Base-by-base conservation (phyloP, 1,140 invertebrate genomes). In the Steinernema feltiae region DNA sequence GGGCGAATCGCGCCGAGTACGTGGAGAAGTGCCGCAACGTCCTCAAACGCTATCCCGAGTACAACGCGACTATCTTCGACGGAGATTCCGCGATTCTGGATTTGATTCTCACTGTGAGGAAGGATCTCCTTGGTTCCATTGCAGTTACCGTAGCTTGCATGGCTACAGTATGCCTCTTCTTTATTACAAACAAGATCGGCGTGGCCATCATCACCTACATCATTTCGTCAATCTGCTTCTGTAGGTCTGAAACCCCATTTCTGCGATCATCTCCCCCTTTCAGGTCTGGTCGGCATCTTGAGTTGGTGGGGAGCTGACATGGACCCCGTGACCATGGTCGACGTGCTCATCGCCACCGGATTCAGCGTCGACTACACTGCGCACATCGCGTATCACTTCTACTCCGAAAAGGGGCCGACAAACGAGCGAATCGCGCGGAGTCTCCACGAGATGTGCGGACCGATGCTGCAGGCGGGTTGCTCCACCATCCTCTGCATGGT, bases 81-180 rank as follows among this genome's bases (percentile, higher is more conserved):
- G 82, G 77, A 18, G 82, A 83, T 46, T 76, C 78, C 0, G 77
- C 84, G 1, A 73, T 85, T 71, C 74, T 85, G 17, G 80, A 83
- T 70, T 53, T 85, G 21, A 77, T 85, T 27, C 70, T 85, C 15
- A 85, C 83, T 35, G 85, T 86, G 7, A 80, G 85, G 74, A 78
- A 72, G n/a, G 85, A 86, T 75, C 74, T 85, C 17, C 82, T 85
- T 32, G 85, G 83, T 1, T 86, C 85, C 0, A 83, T 86, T 71
- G 82, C 81, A 31, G 85, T 85, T 48, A 85, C 84, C 27, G 79
- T 85, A n/a, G 77, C 77, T n/a, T 86, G 85, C 74, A 86, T 85
- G 85, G 80, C 81, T 17, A 73, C 85, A 1, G 79, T 85, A 31
- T 85, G 84, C 69, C 80, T 84, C 30, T 72, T 85, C n/a, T 85